These are phyloP conservation scores for Trigoniulus corallinus DNA, from an alignment of 1,140 invertebrate species.

Conservation along the genomic window DNA sequence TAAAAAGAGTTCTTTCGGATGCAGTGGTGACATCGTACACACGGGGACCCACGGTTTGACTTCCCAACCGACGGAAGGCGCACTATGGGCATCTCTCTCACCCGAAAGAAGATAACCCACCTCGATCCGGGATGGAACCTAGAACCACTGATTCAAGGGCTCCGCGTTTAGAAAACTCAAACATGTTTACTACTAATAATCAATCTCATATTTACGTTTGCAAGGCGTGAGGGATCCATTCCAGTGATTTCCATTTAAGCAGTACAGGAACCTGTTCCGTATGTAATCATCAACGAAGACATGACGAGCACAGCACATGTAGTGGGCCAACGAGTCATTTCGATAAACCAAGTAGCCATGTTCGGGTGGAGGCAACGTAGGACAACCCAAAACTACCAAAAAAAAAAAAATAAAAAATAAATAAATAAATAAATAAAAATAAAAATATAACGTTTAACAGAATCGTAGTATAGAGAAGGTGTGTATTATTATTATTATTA, in stretches of 20 bases:
- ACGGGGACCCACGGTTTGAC: neutral
- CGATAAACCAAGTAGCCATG: slow-evolving; percentile 39
- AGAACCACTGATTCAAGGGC: too few relatives aligned
- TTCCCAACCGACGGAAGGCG: too few relatives aligned
- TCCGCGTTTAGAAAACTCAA: too few relatives aligned
- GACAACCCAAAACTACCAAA: slow-evolving; percentile 36
- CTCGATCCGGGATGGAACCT: too few relatives aligned
- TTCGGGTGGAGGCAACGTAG: slow-evolving; percentile 33
- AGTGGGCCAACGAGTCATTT: slow-evolving; percentile 35
- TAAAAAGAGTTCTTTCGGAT: neutral
- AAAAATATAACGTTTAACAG: neutral
- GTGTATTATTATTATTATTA: too few relatives aligned
- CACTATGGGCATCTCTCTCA: too few relatives aligned
- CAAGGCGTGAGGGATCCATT: slow-evolving; percentile 37
- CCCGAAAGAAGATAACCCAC: too few relatives aligned
- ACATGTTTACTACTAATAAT: neutral
- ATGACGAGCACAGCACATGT: slow-evolving; percentile 37
- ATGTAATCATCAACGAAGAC: slow-evolving; percentile 36
- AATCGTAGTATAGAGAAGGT: neutral
- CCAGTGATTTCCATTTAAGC: slow-evolving; percentile 37
- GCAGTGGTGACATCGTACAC: neutral
- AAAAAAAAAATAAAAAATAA: slow-evolving; percentile 2
- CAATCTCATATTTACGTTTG: slow-evolving; percentile 32
- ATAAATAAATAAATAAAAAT: slow-evolving; percentile 4
- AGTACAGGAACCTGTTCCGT: slow-evolving; percentile 32